Percentiles rank a stretch among this genome's conserved stretches.
Evolutionary conservation across 2,888 invertebrate genomes (phyloP).

Genomic region (Magallana nippona): DNA sequence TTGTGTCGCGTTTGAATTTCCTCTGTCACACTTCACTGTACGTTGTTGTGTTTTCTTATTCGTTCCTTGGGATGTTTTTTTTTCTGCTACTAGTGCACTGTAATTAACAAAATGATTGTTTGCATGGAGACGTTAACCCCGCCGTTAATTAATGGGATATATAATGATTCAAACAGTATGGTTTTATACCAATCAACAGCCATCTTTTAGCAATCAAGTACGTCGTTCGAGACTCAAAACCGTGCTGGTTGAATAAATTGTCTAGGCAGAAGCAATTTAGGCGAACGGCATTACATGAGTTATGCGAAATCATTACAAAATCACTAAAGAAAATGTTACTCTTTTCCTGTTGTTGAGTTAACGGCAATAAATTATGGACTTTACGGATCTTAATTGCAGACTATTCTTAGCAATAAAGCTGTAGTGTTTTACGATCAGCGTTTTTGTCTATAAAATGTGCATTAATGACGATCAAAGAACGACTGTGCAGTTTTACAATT

Average conservation of each 20-base stretch:
- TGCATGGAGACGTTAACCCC: not conserved
- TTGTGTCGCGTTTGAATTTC: too few relatives aligned
- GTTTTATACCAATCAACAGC: not conserved
- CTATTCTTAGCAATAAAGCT: not conserved
- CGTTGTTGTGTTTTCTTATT: too few relatives aligned
- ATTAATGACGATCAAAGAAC: too few relatives aligned
- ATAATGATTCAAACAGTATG: not conserved
- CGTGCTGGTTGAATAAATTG: not conserved
- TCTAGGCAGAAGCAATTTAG: not conserved
- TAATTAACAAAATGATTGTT: not conserved
- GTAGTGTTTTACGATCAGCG: too few relatives aligned
- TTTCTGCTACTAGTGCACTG: not conserved
- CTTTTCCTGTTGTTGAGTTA: not conserved
- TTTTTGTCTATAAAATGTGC: too few relatives aligned
- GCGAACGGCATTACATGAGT: not conserved
- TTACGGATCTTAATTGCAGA: not conserved
- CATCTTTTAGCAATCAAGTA: not conserved
- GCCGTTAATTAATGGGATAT: not conserved
- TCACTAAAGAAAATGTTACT: not conserved
- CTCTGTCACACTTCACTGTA: too few relatives aligned
- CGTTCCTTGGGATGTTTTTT: too few relatives aligned
- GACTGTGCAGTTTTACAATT: too few relatives aligned
- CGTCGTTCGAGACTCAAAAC: not conserved
- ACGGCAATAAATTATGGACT: slow-evolving; percentile 3
- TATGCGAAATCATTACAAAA: not conserved